Evolutionary conservation across 2,888 invertebrate genomes (phyloP).

Genomic region (Zhengitettix transpicula): DNA sequence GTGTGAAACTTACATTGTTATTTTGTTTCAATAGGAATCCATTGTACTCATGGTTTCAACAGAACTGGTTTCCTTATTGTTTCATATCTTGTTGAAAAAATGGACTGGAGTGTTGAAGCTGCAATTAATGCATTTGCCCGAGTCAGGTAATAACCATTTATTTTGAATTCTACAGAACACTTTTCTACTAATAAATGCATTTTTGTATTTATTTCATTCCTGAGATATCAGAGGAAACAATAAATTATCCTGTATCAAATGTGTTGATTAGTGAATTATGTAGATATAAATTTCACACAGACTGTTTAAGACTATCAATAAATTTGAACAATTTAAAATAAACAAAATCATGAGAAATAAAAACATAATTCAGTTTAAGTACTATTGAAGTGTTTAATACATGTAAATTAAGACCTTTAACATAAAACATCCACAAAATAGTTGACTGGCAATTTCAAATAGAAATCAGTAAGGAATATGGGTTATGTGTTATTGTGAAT

Average conservation of each 20-base stretch:
- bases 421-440: no score
- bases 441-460: no score
- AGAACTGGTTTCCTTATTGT: conserved; percentile 90
- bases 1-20: neutral
- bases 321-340: no score
- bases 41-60: conserved; percentile 98
- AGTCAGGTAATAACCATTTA: conserved; percentile 33
- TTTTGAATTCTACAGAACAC: neutral
- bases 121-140: conserved; percentile 62
- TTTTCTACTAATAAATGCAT: neutral
- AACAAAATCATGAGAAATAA: no score
- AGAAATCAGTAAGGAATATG: no score
- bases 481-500: no score
- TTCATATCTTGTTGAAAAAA: conserved; percentile 73
- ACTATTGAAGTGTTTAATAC: no score
- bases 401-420: no score
- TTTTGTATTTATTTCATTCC: neutral
- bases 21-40: conserved; percentile 41
- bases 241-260: neutral
- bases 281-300: neutral
- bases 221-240: neutral
- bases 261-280: neutral
- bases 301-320: neutral
- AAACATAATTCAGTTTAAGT: no score
- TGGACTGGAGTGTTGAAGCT: conserved; percentile 70